Percentiles rank a stretch among this genome's conserved stretches.
These are phyloP conservation scores for Mesembrinibis cayennensis DNA, from an alignment of 2,113 vertebrate genomes.

Conservation along the genomic window DNA sequence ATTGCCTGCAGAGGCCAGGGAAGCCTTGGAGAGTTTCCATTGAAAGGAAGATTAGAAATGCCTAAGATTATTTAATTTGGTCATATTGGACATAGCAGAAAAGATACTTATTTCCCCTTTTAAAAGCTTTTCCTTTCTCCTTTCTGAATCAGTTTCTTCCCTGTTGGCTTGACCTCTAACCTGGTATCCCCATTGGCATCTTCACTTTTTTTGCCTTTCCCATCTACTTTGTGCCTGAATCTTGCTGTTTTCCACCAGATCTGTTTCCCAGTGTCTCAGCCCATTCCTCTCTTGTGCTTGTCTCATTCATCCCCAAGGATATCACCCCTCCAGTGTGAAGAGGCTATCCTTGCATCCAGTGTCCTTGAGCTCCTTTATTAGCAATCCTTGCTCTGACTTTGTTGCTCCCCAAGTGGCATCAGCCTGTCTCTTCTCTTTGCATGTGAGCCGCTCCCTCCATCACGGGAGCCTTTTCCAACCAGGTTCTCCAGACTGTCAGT, in stretches of 20 bases:
- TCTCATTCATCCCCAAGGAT: background rate
- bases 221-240: background rate
- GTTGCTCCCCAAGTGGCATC: background rate
- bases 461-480: background rate
- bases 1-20: constrained; percentile 41
- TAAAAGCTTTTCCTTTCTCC: background rate
- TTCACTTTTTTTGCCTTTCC: background rate
- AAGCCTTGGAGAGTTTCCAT: constrained; percentile 42
- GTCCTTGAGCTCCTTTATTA: background rate
- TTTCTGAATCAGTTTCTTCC: background rate
- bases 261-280: background rate
- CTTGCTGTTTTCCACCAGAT: background rate
- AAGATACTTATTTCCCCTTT: background rate
- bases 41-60: constrained; percentile 39
- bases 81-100: background rate
- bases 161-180: background rate
- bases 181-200: background rate
- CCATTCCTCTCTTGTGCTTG: background rate
- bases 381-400: background rate
- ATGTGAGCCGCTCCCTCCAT: background rate
- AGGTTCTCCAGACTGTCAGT: background rate
- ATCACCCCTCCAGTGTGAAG: background rate
- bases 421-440: background rate
- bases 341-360: background rate
- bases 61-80: constrained; percentile 36